These are phyloP conservation scores for Endotricha flammealis DNA, from an alignment of 2,888 invertebrate species.

Conservation along the genomic window DNA sequence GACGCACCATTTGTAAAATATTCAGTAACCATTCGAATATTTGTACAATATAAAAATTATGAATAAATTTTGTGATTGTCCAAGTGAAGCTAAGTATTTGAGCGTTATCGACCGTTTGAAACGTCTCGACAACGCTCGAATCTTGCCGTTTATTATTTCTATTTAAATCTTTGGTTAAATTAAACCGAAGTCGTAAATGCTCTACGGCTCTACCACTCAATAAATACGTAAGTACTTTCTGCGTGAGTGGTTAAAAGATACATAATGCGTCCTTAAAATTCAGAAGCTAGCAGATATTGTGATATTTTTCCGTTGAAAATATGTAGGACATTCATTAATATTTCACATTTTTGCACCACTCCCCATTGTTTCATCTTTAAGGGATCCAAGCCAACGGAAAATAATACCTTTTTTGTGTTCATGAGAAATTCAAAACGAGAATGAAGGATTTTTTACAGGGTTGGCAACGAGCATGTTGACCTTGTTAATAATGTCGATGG, in stretches of 20 bases:
- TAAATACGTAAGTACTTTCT: no score
- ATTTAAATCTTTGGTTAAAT: background rate
- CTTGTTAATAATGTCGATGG: no score
- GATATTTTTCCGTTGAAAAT: conserved; percentile 3
- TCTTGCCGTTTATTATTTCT: background rate
- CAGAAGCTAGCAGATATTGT: conserved; percentile 1
- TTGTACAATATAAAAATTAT: conserved; percentile 3
- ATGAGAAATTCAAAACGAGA: no score
- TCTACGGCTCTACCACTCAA: no score
- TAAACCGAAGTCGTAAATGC: no score
- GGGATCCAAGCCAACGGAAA: conserved; percentile 1
- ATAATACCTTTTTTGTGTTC: no score
- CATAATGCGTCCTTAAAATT: no score
- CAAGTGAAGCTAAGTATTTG: background rate
- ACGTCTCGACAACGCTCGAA: background rate
- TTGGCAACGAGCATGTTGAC: no score
- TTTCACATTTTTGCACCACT: conserved; percentile 5
- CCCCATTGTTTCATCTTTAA: conserved; percentile 5
- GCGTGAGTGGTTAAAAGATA: no score
- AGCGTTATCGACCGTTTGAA: background rate
- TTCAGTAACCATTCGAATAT: background rate
- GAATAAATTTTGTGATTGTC: conserved; percentile 9
- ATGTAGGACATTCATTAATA: conserved; percentile 10
- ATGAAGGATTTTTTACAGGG: no score
- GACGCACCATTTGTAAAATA: conserved; percentile 5